A percentile compares a stretch with the other conserved stretches of the same genome.
Evolutionary conservation across 2,113 vertebrate species (phyloP).

Genomic region (Nipponia nippon): DNA sequence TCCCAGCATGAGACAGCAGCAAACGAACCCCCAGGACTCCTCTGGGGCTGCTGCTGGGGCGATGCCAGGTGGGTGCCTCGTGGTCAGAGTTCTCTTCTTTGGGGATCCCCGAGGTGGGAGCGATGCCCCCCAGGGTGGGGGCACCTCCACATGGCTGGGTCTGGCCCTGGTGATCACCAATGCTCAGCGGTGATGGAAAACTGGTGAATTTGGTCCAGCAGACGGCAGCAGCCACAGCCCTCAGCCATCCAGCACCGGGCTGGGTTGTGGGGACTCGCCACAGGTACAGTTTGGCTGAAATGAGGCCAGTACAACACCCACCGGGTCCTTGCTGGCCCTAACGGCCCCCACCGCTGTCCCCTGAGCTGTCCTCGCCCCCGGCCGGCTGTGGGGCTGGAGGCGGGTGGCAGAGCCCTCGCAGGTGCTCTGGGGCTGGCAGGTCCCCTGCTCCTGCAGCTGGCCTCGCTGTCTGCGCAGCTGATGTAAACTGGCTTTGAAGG

Average conservation of each 20-base stretch:
- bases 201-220: background rate
- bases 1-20: accelerated
- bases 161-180: background rate
- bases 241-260: background rate
- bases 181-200: accelerated
- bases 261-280: background rate
- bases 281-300: background rate
- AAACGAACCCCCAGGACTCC: background rate
- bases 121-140: no score
- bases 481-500: accelerated
- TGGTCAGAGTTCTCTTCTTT: background rate
- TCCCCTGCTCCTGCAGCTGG: background rate
- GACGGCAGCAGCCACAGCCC: background rate
- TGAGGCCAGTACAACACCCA: background rate
- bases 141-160: background rate
- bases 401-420: background rate
- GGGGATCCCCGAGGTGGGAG: background rate
- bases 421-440: background rate
- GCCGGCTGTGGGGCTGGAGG: no score
- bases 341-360: background rate
- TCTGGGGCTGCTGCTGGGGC: accelerated
- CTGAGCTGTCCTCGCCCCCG: no score
- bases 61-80: accelerated
- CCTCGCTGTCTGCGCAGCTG: accelerated
- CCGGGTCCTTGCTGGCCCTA: background rate